These are phyloP conservation scores for Aricia artaxerxes DNA, from an alignment of 2,888 invertebrate genomes.

Conservation along the genomic window DNA sequence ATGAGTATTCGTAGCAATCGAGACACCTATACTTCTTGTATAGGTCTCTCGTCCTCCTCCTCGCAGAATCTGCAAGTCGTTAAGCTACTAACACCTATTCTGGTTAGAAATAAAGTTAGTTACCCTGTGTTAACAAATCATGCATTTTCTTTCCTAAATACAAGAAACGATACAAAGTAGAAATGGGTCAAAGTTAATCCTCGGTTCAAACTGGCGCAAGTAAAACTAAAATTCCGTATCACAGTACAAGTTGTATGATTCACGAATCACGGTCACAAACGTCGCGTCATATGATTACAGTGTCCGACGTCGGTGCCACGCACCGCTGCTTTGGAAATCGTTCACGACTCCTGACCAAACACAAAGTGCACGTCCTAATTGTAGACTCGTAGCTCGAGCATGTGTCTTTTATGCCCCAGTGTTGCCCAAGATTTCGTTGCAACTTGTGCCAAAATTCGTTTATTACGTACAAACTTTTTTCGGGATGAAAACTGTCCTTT, in stretches of 20 bases:
- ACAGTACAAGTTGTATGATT: conserved; percentile 2
- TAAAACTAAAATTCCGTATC: neutral
- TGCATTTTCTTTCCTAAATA: too few species aligned
- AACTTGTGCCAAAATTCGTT: neutral
- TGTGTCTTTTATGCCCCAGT: neutral
- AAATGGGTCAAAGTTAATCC: too few species aligned
- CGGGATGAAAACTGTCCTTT: too few species aligned
- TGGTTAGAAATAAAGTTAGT: too few species aligned
- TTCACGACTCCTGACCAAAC: conserved; percentile 72
- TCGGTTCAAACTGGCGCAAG: neutral
- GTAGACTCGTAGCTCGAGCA: conserved; percentile 45
- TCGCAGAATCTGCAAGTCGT: too few species aligned
- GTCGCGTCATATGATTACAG: conserved; percentile 59
- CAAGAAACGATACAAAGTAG: too few species aligned
- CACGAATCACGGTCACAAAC: conserved; percentile 36
- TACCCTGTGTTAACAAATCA: too few species aligned
- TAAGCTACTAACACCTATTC: too few species aligned
- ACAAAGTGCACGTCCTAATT: conserved; percentile 73
- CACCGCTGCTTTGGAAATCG: conserved; percentile 62
- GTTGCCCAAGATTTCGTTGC: neutral
- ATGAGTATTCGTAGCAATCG: too few species aligned
- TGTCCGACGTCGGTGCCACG: conserved; percentile 50
- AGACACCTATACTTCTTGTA: too few species aligned
- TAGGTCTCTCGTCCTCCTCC: too few species aligned
- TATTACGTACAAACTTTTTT: too few species aligned